Evolutionary conservation across 2,113 vertebrate species (phyloP).

Genomic region (Chinchilla lanigera): DNA sequence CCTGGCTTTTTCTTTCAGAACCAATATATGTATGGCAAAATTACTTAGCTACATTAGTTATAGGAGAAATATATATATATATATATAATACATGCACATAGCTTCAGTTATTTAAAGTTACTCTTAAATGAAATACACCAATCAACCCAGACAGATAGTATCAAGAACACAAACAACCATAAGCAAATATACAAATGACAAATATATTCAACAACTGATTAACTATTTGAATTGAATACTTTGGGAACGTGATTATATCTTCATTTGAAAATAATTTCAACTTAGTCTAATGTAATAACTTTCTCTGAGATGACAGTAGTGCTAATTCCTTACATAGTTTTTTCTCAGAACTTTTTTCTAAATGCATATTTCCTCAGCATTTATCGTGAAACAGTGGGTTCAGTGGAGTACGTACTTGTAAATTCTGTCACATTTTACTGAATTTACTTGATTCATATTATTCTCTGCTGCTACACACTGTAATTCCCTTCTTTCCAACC

Average conservation of each 20-base stretch:
- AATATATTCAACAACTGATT: not conserved
- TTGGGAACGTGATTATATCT: not conserved
- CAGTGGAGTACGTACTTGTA: not conserved
- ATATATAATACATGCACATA: not conserved
- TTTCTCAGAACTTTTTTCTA: not conserved
- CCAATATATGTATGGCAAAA: not conserved
- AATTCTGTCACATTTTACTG: not conserved
- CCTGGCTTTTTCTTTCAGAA: slow-evolving; percentile 13
- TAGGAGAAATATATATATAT: slow-evolving; percentile 26
- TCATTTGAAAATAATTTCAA: not conserved
- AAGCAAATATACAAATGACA: not conserved
- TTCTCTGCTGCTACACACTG: not conserved
- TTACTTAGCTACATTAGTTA: slow-evolving; percentile 49
- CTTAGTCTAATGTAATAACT: not conserved
- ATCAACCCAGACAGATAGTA: not conserved
- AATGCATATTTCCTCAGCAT: not conserved
- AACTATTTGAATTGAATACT: not conserved
- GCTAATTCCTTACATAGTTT: not conserved
- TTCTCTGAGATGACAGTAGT: not conserved
- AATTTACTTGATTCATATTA: not conserved
- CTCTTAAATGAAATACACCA: not conserved
- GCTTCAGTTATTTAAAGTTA: not conserved
- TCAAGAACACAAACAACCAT: not conserved
- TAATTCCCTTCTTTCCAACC: not conserved
- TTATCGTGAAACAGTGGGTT: not conserved